Base-by-base conservation (phyloP, 2,797 vertebrate genomes). In the Rhinichthys osculus region DNA sequence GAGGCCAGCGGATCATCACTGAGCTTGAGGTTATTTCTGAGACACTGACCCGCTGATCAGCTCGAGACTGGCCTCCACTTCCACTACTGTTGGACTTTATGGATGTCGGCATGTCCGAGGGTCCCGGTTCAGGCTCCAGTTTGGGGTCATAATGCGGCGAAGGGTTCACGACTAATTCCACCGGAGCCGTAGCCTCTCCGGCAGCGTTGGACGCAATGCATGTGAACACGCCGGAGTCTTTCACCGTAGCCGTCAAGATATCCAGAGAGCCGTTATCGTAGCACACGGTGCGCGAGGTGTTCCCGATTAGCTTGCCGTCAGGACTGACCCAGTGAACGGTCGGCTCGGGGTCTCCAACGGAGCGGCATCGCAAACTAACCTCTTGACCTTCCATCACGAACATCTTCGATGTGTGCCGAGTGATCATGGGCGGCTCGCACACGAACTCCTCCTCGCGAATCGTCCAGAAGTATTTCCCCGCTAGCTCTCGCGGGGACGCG, bases 381-480 rank as follows among this genome's bases (percentile, higher is more conserved):
- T 94, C 93, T 52, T 96, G 95, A 23, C 96, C 96, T 79, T 96
- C 96, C 93, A 96, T 93, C 21, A 94, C 88, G 44, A 95, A 90
- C 11, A 93, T 96, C 71, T 95, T 95, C 19, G 94, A 94, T 1
- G 96, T 95, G 87, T 96, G 95, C 13, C 96, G 92, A 0, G 96
- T 98, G 83, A 98, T 95, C 90, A 97, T 97, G 0, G 97, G 97
- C 0, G 97, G 96, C 40, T 98, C 97, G 3, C 97, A 98, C 14
- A 97, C 96, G 86, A 98, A 98, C 13, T 98, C 97, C 89, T 97
- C 94, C 83, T 98, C 97, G 0, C 95, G 93, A 66, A 98, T 97
- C 17, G 96, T 97, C 97, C 97, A 97, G 73, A 98, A 97, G 74
- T 98, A 98, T 59, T 97, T 97, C 0, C 97, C 97, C 71, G 94